phyloP scores from a whole-genome alignment of 2,113 vertebrate genomes.

The Podilymbus podiceps region DNA sequence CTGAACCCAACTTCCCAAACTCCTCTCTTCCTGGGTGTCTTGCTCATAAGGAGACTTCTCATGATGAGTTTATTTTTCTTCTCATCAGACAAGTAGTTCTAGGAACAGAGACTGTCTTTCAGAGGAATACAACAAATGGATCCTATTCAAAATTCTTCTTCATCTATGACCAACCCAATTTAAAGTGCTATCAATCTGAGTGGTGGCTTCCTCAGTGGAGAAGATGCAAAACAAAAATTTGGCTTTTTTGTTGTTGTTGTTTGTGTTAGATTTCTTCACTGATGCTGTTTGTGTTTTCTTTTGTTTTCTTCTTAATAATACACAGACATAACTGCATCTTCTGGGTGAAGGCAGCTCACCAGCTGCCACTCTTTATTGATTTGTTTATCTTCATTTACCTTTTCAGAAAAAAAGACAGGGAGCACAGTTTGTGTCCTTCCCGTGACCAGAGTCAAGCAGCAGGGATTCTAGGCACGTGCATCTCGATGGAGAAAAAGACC shows the following conservation, averaged over 20 bases:
- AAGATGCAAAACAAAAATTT: not conserved
- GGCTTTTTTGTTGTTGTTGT: not conserved
- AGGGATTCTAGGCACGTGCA: not conserved
- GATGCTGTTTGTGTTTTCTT: not conserved
- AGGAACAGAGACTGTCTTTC: not conserved
- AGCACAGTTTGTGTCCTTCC: not conserved
- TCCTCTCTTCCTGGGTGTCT: not conserved
- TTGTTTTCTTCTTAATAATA: not conserved
- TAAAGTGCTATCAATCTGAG: not conserved
- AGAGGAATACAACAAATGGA: conserved; percentile 16
- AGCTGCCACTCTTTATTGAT: conserved; percentile 39
- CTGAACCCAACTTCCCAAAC: not conserved
- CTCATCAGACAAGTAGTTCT: not conserved
- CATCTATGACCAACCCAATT: not conserved
- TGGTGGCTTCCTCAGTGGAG: not conserved
- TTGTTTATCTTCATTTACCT: conserved; percentile 50
- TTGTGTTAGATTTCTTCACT: not conserved
- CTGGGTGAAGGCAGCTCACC: conserved; percentile 7
- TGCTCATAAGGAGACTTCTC: not conserved
- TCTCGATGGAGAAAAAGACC: not conserved
- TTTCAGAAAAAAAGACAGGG: not conserved
- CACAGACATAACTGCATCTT: not conserved
- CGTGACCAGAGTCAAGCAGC: not conserved
- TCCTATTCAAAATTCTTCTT: conserved; percentile 18
- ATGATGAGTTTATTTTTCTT: not conserved